phyloP scores from a whole-genome alignment of 2,888 invertebrate species.

The Lepas anatifera region DNA sequence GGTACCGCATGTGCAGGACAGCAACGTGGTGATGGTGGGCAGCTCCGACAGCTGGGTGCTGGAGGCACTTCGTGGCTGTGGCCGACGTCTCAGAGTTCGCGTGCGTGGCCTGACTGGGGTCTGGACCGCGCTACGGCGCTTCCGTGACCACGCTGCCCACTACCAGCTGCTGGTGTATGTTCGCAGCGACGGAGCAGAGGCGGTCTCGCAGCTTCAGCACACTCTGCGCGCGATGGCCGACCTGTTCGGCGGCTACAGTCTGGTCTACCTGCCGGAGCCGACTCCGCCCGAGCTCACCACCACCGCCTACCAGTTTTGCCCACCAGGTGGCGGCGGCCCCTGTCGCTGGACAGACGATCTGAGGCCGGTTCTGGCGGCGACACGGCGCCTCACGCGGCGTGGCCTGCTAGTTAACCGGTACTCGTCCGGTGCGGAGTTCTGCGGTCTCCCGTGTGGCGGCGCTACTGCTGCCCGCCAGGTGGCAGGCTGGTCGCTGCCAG shows the following conservation, averaged over 20 bases:
- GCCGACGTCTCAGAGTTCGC: background rate
- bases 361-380: background rate
- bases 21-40: background rate
- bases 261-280: background rate
- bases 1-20: background rate
- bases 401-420: background rate
- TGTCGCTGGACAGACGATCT: background rate
- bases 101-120: background rate
- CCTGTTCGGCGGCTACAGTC: constrained; percentile 4
- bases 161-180: background rate
- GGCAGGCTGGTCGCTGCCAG: background rate
- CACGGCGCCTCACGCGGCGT: background rate
- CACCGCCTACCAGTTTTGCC: background rate
- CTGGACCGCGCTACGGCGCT: background rate
- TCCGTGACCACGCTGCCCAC: background rate
- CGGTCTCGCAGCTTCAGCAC: background rate
- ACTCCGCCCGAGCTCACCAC: background rate
- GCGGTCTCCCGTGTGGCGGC: background rate
- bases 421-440: background rate
- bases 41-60: background rate
- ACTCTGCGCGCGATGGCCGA: background rate
- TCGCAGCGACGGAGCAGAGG: background rate
- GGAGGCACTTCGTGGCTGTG: background rate
- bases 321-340: background rate
- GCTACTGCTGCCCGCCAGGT: background rate